Evolutionary conservation across 1,140 invertebrate genomes (phyloP), one percentile per base, ranked within the genome.

Genomic region (Zaprionus gabonicus): DNA sequence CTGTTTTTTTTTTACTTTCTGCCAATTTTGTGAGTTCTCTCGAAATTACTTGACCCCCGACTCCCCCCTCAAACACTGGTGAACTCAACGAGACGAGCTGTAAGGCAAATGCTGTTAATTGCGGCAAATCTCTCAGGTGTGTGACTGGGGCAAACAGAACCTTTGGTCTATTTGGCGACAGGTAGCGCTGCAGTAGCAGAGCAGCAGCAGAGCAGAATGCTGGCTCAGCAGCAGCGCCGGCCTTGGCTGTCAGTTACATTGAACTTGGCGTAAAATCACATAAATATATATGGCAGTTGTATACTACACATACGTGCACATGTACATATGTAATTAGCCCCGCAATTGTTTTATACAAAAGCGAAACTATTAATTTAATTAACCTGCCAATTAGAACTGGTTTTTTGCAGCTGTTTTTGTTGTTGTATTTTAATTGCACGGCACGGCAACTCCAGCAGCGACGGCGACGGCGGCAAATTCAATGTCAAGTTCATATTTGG

Each of bases 251-350:
- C 62, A 38, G 46, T n/a, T 23, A 13, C 53, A 27, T 31, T 56
- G 53, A 85, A 86, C 83, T 85, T 85, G 76, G 67, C 79, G 69
- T 86, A 51, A 51, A 23, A 23, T 20, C 46, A 51, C 46, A 51
- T 25, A 51, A 51, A 51, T 12, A 25, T 25, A 51, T 51, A 46
- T 17, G 15, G 4, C 6, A 46, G n/a, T 17, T 46, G 6, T 38
- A 5, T 38, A 38, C 36, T 38, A 38, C 17, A 41, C 6, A 41
- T 41, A 41, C 38, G n/a, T 41, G n/a, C 38, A 41, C 13, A 41
- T n/a, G 15, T 53, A 20, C 20, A 20, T 20, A 55, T 72, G 38
- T 59, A 73, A 75, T 70, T 75, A 63, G 72, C 72, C 23, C n/a
- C n/a, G 25, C 64, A 62, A 58, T 23, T 63, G 56, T 71, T 38